phyloP scores from a whole-genome alignment of 1,140 invertebrate genomes.

The Brachionus paranguensis region DNA sequence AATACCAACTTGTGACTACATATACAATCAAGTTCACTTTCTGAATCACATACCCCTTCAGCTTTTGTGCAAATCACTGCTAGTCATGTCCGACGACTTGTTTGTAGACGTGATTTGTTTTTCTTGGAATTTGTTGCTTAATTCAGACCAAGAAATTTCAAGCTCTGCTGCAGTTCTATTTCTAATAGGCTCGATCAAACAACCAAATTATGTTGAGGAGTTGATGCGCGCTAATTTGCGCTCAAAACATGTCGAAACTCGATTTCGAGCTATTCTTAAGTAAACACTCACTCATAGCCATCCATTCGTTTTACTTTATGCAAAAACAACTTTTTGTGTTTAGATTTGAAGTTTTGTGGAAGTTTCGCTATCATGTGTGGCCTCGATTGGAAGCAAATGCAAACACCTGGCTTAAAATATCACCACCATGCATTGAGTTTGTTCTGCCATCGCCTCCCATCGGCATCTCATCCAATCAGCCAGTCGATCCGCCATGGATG shows the following conservation, averaged over 20 bases:
- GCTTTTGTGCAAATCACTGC: constrained; percentile 80
- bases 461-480: constrained; percentile 61
- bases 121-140: constrained; percentile 85
- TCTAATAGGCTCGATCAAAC: constrained; percentile 80
- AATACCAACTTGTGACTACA: constrained; percentile 1
- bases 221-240: constrained; percentile 79
- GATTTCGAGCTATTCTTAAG: constrained; percentile 74
- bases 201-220: constrained; percentile 75
- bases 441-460: constrained; percentile 96
- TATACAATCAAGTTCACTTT: constrained; percentile 8
- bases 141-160: constrained; percentile 62
- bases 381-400: constrained; percentile 95
- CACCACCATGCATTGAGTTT: constrained; percentile 96
- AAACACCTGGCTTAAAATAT: constrained; percentile 77
- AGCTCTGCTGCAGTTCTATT: constrained; percentile 72
- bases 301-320: background rate
- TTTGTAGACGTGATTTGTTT: constrained; percentile 79
- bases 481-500: constrained; percentile 97
- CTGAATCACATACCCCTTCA: constrained; percentile 83
- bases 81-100: constrained; percentile 77
- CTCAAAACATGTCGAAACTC: constrained; percentile 68
- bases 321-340: background rate
- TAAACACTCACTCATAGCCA: constrained; percentile 47
- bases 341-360: constrained; percentile 90
- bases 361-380: constrained; percentile 95